Conservation (phyloP, 2,797 vertebrate species). For the Varecia variegata region DNA sequence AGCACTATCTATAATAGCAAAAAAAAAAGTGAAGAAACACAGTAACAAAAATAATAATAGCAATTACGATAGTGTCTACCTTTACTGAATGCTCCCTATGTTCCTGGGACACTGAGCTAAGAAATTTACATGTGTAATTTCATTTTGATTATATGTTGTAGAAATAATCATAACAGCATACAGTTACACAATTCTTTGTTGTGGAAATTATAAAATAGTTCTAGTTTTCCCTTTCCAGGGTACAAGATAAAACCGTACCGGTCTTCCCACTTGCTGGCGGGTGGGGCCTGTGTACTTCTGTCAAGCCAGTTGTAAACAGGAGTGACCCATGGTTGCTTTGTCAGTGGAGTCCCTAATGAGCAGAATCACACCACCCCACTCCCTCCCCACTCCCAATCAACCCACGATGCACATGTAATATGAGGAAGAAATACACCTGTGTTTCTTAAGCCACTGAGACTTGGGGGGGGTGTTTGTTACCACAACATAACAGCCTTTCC, state of each 20-base stretch:
- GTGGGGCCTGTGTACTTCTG: not conserved
- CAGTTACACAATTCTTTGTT: not conserved
- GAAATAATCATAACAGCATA: not conserved
- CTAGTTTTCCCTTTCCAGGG: not conserved
- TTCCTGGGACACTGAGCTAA: not conserved
- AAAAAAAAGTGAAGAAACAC: not conserved
- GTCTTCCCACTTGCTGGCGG: not conserved
- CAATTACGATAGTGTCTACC: not conserved
- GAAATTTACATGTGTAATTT: not conserved
- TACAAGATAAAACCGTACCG: not conserved
- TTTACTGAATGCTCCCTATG: not conserved
- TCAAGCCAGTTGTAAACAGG: not conserved
- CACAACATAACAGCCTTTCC: not conserved
- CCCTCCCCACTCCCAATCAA: not conserved
- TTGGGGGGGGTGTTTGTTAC: not conserved
- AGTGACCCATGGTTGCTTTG: not conserved
- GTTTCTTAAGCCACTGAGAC: not conserved
- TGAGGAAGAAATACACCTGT: not conserved
- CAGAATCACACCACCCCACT: not conserved
- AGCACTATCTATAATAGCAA: not conserved
- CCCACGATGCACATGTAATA: not conserved
- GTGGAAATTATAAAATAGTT: not conserved
- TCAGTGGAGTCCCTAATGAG: not conserved
- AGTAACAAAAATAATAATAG: not conserved
- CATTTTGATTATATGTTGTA: not conserved